Conservation (phyloP, 1,140 invertebrate species). For the Meloidogyne floridensis region DNA sequence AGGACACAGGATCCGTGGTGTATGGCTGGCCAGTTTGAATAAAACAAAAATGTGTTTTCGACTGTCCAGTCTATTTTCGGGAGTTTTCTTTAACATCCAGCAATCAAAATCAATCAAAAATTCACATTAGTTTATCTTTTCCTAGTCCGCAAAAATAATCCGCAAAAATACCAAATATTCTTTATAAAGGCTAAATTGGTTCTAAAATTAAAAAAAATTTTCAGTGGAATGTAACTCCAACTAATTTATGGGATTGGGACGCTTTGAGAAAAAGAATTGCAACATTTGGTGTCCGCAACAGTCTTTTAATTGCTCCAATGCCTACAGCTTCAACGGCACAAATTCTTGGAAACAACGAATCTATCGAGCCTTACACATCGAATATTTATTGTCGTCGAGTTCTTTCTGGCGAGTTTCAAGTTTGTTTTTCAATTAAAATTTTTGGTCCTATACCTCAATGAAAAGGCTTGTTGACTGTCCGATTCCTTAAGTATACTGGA, state of each 20-base stretch:
- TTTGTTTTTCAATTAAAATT: constrained; percentile 51
- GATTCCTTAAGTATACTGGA: too few species aligned
- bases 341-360: constrained; percentile 98
- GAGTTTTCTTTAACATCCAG: too few species aligned
- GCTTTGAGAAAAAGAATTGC: constrained; percentile 82
- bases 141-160: too few species aligned
- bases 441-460: background rate
- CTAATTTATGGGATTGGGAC: constrained; percentile 87
- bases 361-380: constrained; percentile 95
- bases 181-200: too few species aligned
- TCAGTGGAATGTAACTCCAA: constrained; percentile 75
- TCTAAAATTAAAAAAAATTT: background rate
- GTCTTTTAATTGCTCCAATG: constrained; percentile 92
- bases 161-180: too few species aligned
- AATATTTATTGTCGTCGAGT: constrained; percentile 94
- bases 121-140: too few species aligned
- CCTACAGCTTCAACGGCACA: constrained; percentile 98
- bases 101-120: too few species aligned
- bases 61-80: too few species aligned
- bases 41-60: too few species aligned
- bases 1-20: too few species aligned
- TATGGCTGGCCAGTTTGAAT: too few species aligned
- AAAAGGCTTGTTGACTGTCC: too few species aligned
- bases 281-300: constrained; percentile 89
- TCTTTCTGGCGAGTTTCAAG: constrained; percentile 83